phyloP scores from a whole-genome alignment of 2,113 vertebrate genomes.

The Oreochromis spilurus region DNA sequence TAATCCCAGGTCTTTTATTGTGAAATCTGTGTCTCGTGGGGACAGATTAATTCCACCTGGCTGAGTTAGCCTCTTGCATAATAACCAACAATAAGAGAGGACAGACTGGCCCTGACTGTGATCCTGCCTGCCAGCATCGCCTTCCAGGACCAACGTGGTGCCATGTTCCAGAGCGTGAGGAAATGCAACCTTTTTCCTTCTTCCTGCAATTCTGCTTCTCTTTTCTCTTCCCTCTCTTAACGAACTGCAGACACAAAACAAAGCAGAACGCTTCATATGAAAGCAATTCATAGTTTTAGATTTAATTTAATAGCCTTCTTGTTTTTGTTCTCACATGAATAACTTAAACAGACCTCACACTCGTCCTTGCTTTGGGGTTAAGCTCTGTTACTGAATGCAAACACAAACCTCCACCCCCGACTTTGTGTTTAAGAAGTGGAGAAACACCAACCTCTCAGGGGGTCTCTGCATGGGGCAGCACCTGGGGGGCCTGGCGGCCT shows the following conservation, averaged over 20 bases:
- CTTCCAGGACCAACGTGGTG: neutral
- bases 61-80: constrained; percentile 26
- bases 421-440: neutral
- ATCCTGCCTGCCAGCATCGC: neutral
- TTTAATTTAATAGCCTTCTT: neutral
- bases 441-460: neutral
- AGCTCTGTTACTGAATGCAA: neutral
- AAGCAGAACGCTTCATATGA: neutral
- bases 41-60: constrained; percentile 17
- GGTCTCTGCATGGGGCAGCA: constrained; percentile 36
- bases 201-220: neutral
- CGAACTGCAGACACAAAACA: neutral
- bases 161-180: neutral
- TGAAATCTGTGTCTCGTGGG: constrained; percentile 10
- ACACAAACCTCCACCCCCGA: neutral
- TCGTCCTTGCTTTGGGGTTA: neutral
- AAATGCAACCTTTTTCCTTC: neutral
- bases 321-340: neutral
- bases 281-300: neutral
- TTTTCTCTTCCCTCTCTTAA: too few species aligned
- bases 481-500: neutral
- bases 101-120: neutral
- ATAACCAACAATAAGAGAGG: neutral
- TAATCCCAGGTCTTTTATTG: neutral
- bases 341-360: neutral